These are phyloP conservation scores for Peromyscus maniculatus DNA, from an alignment of 2,113 vertebrate species.

Conservation along the genomic window DNA sequence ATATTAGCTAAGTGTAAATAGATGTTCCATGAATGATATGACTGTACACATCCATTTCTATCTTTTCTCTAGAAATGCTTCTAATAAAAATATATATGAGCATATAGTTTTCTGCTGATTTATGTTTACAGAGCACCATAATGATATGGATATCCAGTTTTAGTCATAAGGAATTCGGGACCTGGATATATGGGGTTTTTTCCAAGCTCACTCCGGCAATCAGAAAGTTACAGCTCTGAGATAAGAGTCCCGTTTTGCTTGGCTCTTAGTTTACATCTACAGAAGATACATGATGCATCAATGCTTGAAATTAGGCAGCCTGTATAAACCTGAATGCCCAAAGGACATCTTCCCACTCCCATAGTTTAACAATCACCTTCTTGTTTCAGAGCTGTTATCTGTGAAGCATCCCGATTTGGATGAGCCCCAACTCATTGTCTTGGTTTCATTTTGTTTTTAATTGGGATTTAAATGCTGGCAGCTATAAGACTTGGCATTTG, in stretches of 20 bases:
- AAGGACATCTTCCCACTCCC: conserved; percentile 58
- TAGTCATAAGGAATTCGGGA: not conserved
- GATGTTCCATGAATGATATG: not conserved
- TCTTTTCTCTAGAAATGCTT: not conserved
- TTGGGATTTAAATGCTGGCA: conserved; percentile 36
- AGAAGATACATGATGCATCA: not conserved
- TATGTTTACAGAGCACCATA: not conserved
- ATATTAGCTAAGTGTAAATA: not conserved
- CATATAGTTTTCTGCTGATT: not conserved
- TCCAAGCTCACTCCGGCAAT: not conserved
- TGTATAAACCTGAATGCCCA: conserved; percentile 62
- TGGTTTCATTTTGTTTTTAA: conserved; percentile 57
- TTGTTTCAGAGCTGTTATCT: conserved; percentile 64
- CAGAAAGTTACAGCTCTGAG: not conserved
- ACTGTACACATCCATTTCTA: not conserved
- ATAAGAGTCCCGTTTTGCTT: not conserved
- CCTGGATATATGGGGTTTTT: not conserved
- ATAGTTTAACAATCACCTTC: conserved; percentile 57
- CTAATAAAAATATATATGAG: not conserved
- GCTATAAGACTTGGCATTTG: conserved; percentile 21
- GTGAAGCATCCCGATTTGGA: conserved; percentile 42
- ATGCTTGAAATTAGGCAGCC: not conserved
- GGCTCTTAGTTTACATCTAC: not conserved
- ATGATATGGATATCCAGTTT: not conserved
- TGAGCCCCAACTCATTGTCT: conserved; percentile 59